Conservation (phyloP, 1,140 invertebrate species). For the Colletes gigas region DNA sequence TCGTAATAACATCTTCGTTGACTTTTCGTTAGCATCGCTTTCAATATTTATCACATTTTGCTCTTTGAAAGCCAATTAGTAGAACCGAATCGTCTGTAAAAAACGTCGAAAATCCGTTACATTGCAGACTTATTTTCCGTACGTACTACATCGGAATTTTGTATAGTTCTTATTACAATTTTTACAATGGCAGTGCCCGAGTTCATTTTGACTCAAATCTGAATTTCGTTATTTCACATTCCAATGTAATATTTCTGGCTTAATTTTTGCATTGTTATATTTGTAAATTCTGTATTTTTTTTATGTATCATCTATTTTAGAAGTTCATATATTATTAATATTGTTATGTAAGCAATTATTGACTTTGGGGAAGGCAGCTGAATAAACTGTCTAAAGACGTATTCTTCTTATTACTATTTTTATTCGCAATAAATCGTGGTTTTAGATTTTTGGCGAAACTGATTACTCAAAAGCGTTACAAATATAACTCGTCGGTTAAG, state of each 20-base stretch:
- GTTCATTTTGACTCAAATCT: too few relatives aligned
- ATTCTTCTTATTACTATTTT: neutral
- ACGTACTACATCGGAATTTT: neutral
- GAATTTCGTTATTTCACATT: too few relatives aligned
- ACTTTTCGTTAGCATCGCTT: neutral
- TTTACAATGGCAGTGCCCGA: neutral
- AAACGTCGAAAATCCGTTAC: conserved; percentile 12
- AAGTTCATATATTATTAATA: too few relatives aligned
- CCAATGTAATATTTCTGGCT: too few relatives aligned
- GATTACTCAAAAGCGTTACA: conserved; percentile 35
- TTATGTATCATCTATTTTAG: too few relatives aligned
- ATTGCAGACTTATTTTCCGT: conserved; percentile 10
- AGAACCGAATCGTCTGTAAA: neutral
- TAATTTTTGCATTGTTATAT: too few relatives aligned
- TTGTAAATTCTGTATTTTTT: too few relatives aligned
- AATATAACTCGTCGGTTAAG: conserved; percentile 91
- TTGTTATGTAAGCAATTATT: too few relatives aligned
- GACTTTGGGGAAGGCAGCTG: too few relatives aligned
- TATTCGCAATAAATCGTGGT: neutral
- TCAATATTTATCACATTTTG: neutral
- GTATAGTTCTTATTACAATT: neutral
- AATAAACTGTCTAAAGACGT: too few relatives aligned
- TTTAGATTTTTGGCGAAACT: conserved; percentile 44
- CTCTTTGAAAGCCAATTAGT: neutral
- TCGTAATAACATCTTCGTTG: neutral